Evolutionary conservation across 2,888 invertebrate genomes (phyloP).

Genomic region (Taphrorychus bicolor): DNA sequence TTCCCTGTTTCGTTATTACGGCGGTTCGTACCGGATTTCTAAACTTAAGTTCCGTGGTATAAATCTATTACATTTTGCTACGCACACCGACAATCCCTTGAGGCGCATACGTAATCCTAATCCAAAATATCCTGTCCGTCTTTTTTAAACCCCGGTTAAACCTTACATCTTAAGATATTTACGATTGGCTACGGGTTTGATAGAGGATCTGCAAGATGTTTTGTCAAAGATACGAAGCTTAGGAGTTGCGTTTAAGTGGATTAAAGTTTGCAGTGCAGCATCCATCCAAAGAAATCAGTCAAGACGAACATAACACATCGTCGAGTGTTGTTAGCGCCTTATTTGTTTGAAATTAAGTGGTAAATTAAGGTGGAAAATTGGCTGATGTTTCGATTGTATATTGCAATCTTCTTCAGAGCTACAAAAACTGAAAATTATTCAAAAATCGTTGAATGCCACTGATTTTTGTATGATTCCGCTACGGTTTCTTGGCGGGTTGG

Average conservation of each 20-base stretch:
- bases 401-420: no score
- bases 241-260: neutral
- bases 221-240: neutral
- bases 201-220: neutral
- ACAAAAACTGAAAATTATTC: no score
- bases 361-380: no score
- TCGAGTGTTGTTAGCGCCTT: no score
- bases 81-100: neutral
- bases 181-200: neutral
- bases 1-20: neutral
- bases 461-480: no score
- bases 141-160: neutral
- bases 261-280: neutral
- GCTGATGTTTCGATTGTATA: no score
- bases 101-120: neutral
- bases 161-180: no score
- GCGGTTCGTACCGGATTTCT: neutral
- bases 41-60: neutral
- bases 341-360: no score
- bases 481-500: no score
- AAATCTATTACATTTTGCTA: neutral
- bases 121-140: slow-evolving; percentile 5
- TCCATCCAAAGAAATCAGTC: neutral
- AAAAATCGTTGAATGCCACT: no score
- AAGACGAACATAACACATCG: neutral